phyloP scores from a whole-genome alignment of 1,140 invertebrate genomes.

The Apis cerana region DNA sequence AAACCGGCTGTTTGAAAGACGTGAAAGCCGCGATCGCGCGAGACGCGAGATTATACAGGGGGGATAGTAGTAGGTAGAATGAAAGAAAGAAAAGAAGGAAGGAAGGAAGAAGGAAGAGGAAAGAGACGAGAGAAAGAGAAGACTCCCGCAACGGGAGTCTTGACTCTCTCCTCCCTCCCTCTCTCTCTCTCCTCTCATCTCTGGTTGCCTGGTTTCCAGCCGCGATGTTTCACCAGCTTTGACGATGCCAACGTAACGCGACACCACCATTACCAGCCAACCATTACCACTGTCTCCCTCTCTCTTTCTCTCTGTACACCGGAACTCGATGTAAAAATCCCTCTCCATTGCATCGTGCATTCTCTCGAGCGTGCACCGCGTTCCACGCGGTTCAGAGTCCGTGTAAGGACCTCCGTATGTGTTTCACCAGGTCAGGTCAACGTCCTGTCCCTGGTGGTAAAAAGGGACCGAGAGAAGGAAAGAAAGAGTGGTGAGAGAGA shows the following conservation, averaged over 20 bases:
- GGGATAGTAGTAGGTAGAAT: not conserved
- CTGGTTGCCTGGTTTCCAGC: not conserved
- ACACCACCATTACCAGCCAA: slow-evolving; percentile 26
- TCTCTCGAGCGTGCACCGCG: slow-evolving; percentile 52
- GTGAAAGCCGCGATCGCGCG: slow-evolving; percentile 19
- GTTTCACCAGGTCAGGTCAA: slow-evolving; percentile 82
- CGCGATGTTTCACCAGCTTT: not conserved
- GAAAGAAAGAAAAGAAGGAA: not conserved
- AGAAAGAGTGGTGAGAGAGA: not conserved
- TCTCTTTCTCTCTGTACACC: not conserved
- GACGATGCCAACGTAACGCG: slow-evolving; percentile 15
- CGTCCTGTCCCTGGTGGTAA: slow-evolving; percentile 73
- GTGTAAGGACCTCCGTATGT: slow-evolving; percentile 79
- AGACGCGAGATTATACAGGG: not conserved
- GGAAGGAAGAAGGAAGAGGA: not conserved
- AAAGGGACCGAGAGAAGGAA: slow-evolving; percentile 42
- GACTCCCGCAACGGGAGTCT: slow-evolving; percentile 36
- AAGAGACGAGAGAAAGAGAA: not conserved
- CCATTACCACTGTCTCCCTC: slow-evolving; percentile 10
- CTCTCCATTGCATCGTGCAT: slow-evolving; percentile 71
- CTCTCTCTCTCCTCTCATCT: not conserved
- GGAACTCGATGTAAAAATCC: slow-evolving; percentile 70
- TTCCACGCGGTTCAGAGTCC: slow-evolving; percentile 57
- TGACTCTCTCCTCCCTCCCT: not conserved
- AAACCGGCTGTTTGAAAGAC: slow-evolving; percentile 28